Base-by-base conservation (phyloP, 1,140 invertebrate species). In the Plectrocnemia conspersa region DNA sequence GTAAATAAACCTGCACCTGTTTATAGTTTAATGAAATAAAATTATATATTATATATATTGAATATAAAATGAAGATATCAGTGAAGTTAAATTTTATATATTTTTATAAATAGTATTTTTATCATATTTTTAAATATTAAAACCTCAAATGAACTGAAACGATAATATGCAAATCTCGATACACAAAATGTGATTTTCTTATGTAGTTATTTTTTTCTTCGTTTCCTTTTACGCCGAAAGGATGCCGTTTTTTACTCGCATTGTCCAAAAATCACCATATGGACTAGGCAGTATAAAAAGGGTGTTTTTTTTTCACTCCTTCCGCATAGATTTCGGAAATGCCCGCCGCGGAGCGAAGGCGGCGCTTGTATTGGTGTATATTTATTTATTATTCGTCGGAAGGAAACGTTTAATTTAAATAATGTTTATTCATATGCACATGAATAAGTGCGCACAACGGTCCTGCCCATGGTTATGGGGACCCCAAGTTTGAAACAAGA, bases 391-490 rank as follows among this genome's bases (percentile, higher is more conserved):
- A 27, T 27, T 27, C 42, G 35, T 32, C 52, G 57, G 57, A 59
- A 59, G 57, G 57, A 59, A 59, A 52, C 47, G 57, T 59, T 54
- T 59, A 59, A 59, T 59, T 59, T 59, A 59, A 59, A 59, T 53
- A 59, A 59, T 59, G 57, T 54, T 59, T 59, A 59, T 59, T 59
- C 57, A 59, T 59, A 54, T 36, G 57, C 52, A 48, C 52, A 32
- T 23, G 21, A 40, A 54, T 52, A 54, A 50, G 50, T 48, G 24
- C 36, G 27, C 10, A n/a, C 7, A n/a, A 16, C 6, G 24, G 19
- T 15, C 25, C 44, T 38, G 35, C 18, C 23, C 25, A 21, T 25
- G 19, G 25, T 7, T 18, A 44, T 29, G 40, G 52, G 38, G 42
- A 48, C 45, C 25, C 45, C 32, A n/a, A 18, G 21, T 6, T 9